Conservation (phyloP, 2,888 invertebrate species). For the Oligia latruncula region DNA sequence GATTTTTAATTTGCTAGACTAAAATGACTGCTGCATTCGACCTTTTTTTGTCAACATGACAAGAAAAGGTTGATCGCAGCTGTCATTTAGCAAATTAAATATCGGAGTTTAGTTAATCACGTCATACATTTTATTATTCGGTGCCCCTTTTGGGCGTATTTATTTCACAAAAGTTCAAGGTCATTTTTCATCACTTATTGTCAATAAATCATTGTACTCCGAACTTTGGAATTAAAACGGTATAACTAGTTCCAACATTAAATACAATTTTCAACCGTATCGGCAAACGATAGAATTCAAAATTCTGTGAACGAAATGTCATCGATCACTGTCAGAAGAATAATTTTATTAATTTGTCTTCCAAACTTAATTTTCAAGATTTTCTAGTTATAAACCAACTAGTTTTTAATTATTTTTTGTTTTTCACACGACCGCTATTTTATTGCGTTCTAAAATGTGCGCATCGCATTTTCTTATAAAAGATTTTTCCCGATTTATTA, state of each 20-base stretch:
- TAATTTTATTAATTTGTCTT: constrained; percentile 12
- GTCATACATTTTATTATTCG: constrained; percentile 28
- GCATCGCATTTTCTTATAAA: constrained; percentile 10
- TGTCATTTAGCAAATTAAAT: neutral
- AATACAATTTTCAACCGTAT: constrained; percentile 23
- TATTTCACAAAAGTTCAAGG: constrained; percentile 62
- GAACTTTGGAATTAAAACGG: constrained; percentile 24
- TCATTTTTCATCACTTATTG: constrained; percentile 38
- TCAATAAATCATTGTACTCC: constrained; percentile 52
- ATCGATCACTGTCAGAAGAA: constrained; percentile 20
- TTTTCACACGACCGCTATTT: neutral
- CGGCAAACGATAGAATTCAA: neutral
- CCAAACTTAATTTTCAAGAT: constrained; percentile 2
- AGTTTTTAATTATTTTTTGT: constrained; percentile 19
- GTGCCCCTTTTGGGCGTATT: constrained; percentile 36
- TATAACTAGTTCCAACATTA: constrained; percentile 8
- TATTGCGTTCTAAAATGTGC: constrained; percentile 19
- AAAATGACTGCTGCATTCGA: neutral
- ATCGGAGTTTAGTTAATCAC: neutral
- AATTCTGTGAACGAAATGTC: neutral
- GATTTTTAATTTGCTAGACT: neutral
- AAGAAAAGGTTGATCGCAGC: neutral
- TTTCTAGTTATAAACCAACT: neutral
- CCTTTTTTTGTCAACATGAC: neutral
- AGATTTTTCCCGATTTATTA: neutral